phyloP scores from a whole-genome alignment of 2,113 vertebrate genomes.

The Hydropotes inermis region DNA sequence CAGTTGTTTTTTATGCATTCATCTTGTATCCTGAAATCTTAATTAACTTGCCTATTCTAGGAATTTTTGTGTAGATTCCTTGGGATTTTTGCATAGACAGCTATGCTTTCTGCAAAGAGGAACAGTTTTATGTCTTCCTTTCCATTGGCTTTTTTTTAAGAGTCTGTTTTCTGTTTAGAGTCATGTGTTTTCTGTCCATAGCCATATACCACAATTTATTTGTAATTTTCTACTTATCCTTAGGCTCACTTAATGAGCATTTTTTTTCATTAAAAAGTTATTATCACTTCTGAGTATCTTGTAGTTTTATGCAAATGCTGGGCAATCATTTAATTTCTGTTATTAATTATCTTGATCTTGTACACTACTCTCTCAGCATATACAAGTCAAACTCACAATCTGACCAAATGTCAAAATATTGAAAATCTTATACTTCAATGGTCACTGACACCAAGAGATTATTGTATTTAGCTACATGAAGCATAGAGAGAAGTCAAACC shows the following conservation, averaged over 20 bases:
- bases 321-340: background rate
- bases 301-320: background rate
- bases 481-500: background rate
- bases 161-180: background rate
- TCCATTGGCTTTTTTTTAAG: background rate
- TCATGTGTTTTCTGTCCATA: background rate
- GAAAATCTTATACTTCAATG: background rate
- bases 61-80: background rate
- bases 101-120: background rate
- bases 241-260: background rate
- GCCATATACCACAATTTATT: background rate
- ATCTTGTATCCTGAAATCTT: background rate
- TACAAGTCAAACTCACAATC: background rate
- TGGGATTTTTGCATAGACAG: background rate
- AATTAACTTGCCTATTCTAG: background rate
- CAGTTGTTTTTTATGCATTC: background rate
- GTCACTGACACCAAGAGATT: background rate
- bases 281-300: background rate
- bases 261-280: background rate
- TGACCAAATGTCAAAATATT: background rate
- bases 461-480: background rate
- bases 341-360: background rate
- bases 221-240: slow-evolving; percentile 3
- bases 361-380: background rate
- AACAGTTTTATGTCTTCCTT: background rate